These are phyloP conservation scores for Helobdella robusta DNA, from an alignment of 2,888 invertebrate genomes.

Conservation along the genomic window DNA sequence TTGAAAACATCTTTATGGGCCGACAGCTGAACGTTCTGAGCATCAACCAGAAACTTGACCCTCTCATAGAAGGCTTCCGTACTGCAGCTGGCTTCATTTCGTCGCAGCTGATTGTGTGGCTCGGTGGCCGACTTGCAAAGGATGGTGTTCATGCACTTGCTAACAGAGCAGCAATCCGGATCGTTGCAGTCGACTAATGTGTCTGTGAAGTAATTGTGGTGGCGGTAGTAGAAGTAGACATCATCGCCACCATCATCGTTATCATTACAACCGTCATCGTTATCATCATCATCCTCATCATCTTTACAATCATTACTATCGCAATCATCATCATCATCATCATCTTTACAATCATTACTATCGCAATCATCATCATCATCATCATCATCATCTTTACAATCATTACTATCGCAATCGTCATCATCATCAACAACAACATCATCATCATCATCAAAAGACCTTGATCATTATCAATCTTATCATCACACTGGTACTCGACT, in stretches of 20 bases:
- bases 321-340: too few species aligned
- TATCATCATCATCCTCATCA: too few species aligned
- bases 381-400: too few species aligned
- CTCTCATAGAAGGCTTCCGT: constrained; percentile 24
- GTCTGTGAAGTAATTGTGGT: constrained; percentile 10
- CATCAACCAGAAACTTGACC: constrained; percentile 20
- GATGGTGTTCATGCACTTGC: constrained; percentile 2
- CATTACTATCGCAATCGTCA: too few species aligned
- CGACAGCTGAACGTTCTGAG: constrained; percentile 17
- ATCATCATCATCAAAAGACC: constrained; percentile 64
- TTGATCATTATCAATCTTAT: constrained; percentile 90
- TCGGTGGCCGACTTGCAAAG: constrained; percentile 18
- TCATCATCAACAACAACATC: too few species aligned
- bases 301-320: too few species aligned
- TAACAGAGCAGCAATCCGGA: constrained; percentile 17
- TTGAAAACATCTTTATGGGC: not conserved
- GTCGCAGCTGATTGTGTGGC: constrained; percentile 20
- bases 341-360: too few species aligned
- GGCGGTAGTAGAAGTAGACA: too few species aligned
- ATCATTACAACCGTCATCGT: too few species aligned
- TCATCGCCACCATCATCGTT: too few species aligned
- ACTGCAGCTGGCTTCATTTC: constrained; percentile 21
- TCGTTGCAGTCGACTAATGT: constrained; percentile 22
- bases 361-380: too few species aligned
- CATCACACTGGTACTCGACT: constrained; percentile 84